A percentile compares a stretch with the other conserved stretches of the same genome.
phyloP scores from a whole-genome alignment of 2,797 vertebrate species.

The Sylvia borin region DNA sequence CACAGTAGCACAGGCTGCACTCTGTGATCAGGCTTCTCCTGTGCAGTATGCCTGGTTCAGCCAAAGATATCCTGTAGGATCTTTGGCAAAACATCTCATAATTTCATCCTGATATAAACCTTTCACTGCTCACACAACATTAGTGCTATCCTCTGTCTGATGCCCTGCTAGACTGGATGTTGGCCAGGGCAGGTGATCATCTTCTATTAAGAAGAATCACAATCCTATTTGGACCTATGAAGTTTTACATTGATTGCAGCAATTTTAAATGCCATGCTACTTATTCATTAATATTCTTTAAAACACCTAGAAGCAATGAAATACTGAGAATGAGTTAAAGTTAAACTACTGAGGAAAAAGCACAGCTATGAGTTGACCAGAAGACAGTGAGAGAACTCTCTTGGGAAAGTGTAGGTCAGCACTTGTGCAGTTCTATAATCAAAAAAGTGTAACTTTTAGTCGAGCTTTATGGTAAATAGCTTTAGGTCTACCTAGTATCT shows the following conservation, averaged over 20 bases:
- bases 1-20: neutral
- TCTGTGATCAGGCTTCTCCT: neutral
- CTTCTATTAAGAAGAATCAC: neutral
- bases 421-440: neutral
- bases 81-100: neutral
- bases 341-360: neutral
- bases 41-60: neutral
- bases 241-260: neutral
- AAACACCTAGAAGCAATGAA: neutral
- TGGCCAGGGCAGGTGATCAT: neutral
- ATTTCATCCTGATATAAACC: neutral
- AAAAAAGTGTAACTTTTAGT: neutral
- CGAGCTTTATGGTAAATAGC: neutral
- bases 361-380: neutral
- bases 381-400: neutral
- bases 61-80: neutral
- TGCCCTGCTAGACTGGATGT: neutral
- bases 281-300: neutral
- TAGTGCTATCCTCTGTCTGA: neutral
- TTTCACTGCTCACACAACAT: accelerated
- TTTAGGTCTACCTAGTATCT: neutral
- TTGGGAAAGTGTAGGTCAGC: neutral
- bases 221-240: neutral
- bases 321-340: neutral
- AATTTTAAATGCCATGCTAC: neutral